Conservation (phyloP, 2,888 invertebrate species). For the Sabellastarte sp. region DNA sequence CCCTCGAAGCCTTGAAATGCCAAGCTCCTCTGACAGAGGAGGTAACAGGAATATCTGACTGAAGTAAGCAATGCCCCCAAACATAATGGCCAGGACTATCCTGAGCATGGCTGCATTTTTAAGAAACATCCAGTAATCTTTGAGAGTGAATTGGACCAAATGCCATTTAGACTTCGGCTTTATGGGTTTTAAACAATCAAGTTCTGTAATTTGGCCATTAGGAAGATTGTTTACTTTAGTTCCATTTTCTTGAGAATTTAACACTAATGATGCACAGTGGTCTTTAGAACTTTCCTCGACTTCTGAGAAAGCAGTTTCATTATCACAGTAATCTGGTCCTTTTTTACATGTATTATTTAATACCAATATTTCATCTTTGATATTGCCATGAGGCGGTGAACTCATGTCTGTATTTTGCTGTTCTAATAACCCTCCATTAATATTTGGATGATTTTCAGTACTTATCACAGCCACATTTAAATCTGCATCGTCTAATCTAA, state of each 20-base stretch:
- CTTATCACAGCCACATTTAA: not conserved
- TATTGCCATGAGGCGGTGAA: too few species aligned
- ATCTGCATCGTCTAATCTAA: not conserved
- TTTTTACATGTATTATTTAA: too few species aligned
- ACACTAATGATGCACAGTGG: too few species aligned
- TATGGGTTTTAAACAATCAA: too few species aligned
- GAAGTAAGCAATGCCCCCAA: not conserved
- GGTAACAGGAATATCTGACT: not conserved
- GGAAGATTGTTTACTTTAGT: too few species aligned
- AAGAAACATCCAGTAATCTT: not conserved
- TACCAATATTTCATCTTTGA: too few species aligned
- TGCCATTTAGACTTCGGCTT: too few species aligned
- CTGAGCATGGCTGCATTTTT: not conserved
- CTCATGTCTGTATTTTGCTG: not conserved
- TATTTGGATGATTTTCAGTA: not conserved
- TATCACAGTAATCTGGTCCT: not conserved
- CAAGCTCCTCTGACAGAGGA: not conserved
- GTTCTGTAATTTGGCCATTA: too few species aligned
- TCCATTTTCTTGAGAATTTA: not conserved
- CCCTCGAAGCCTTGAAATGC: not conserved
- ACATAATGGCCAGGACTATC: not conserved
- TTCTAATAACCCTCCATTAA: not conserved
- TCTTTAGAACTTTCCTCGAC: not conserved
- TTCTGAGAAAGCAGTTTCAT: not conserved
- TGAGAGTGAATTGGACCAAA: not conserved